A percentile compares a stretch with the other conserved stretches of the same genome.
phyloP scores from a whole-genome alignment of 2,888 invertebrate genomes.

The Lacanobia wlatinum region DNA sequence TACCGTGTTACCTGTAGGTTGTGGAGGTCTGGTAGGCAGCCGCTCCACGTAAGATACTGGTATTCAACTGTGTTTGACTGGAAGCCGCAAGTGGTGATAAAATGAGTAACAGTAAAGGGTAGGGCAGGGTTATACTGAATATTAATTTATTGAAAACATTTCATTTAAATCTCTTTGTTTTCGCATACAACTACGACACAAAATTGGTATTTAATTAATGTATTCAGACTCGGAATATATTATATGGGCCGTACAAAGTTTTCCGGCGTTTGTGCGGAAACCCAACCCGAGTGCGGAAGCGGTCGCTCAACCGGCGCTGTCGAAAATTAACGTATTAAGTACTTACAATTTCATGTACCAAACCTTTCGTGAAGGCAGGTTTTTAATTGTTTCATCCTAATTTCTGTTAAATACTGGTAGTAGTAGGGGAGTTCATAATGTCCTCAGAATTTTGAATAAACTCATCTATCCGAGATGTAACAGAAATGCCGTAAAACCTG shows the following conservation, averaged over 20 bases:
- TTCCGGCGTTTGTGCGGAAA: conserved; percentile 38
- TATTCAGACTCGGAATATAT: conserved; percentile 10
- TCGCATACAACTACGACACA: not conserved
- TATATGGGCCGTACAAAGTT: conserved; percentile 17
- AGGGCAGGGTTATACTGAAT: not conserved
- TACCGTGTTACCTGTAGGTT: too few species aligned
- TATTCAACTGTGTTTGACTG: too few species aligned
- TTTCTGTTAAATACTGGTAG: not conserved
- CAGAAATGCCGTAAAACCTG: too few species aligned
- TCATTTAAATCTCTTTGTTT: not conserved
- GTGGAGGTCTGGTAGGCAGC: too few species aligned
- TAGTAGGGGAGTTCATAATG: not conserved
- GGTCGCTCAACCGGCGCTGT: not conserved
- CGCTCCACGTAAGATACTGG: too few species aligned
- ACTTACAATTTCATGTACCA: conserved; percentile 15
- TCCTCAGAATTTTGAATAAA: not conserved
- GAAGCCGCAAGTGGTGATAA: not conserved
- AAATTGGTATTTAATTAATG: conserved; percentile 25
- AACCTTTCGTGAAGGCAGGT: not conserved
- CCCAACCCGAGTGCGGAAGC: conserved; percentile 18
- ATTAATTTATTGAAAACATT: not conserved
- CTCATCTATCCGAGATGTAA: not conserved
- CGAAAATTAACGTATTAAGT: conserved; percentile 31
- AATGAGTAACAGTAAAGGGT: not conserved
- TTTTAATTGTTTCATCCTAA: not conserved